Percentiles rank a stretch among this genome's conserved stretches.
phyloP scores from a whole-genome alignment of 2,113 vertebrate species.

The Grammomys surdaster region DNA sequence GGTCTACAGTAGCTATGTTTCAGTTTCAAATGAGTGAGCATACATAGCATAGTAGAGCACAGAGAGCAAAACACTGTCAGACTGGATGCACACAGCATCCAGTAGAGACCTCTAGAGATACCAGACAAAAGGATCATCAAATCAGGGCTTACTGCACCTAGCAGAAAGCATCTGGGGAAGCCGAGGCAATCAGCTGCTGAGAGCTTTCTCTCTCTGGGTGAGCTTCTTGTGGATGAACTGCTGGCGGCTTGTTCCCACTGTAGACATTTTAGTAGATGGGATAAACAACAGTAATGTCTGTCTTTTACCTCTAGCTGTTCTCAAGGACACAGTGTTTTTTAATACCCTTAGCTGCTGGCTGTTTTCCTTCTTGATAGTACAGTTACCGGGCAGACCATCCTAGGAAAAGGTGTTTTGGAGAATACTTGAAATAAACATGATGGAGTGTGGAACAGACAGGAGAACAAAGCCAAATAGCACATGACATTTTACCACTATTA shows the following conservation, averaged over 20 bases:
- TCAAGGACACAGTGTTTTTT: not conserved
- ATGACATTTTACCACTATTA: not conserved
- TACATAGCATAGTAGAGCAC: not conserved
- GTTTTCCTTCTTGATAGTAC: not conserved
- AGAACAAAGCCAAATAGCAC: not conserved
- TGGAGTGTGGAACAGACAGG: not conserved
- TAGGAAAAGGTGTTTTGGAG: not conserved
- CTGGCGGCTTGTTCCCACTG: not conserved
- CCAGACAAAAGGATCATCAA: not conserved
- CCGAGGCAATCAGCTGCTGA: not conserved
- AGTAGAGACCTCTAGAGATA: not conserved
- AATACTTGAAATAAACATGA: not conserved
- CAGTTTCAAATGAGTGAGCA: not conserved
- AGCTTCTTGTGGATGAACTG: not conserved
- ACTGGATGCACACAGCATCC: not conserved
- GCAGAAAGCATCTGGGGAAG: not conserved
- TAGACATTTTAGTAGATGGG: not conserved
- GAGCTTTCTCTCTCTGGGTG: not conserved
- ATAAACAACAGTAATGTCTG: not conserved
- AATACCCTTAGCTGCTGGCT: not conserved
- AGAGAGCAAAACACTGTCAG: not conserved
- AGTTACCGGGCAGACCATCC: not conserved
- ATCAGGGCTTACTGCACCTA: not conserved
- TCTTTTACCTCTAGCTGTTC: not conserved
- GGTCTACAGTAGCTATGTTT: not conserved